Conservation (phyloP, 2,797 vertebrate genomes). For the Acipenser ruthenus region DNA sequence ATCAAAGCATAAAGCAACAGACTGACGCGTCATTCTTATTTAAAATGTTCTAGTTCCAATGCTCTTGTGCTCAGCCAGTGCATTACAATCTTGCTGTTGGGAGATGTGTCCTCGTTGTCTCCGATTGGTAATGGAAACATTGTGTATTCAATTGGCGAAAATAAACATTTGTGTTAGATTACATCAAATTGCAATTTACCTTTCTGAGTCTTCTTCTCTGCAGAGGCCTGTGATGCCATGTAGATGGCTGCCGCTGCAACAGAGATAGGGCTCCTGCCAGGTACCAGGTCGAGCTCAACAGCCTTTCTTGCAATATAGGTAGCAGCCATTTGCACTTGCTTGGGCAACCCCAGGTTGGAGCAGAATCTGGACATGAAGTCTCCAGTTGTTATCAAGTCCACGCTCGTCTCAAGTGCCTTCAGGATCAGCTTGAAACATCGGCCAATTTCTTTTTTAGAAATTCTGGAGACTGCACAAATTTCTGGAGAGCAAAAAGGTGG, state of each 20-base stretch:
- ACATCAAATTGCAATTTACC: constrained; percentile 50
- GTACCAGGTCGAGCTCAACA: constrained; percentile 90
- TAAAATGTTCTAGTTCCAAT: too few species aligned
- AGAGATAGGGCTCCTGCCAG: constrained; percentile 92
- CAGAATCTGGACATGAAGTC: constrained; percentile 97
- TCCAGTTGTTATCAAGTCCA: constrained; percentile 95
- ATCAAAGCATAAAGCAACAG: not conserved
- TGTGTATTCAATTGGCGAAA: too few species aligned
- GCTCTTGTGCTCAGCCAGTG: too few species aligned
- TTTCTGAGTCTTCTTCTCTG: constrained; percentile 96
- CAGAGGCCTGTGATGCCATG: constrained; percentile 97
- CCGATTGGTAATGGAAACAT: too few species aligned
- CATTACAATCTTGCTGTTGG: too few species aligned
- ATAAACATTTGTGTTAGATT: too few species aligned
- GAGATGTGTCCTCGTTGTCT: too few species aligned
- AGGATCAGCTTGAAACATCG: constrained; percentile 90
- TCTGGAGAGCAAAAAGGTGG: constrained; percentile 52
- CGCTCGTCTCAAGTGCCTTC: constrained; percentile 95
- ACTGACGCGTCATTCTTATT: too few species aligned
- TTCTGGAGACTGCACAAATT: constrained; percentile 95
- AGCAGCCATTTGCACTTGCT: constrained; percentile 96
- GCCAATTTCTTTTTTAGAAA: constrained; percentile 98
- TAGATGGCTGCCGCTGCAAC: constrained; percentile 97
- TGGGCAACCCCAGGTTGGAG: constrained; percentile 91
- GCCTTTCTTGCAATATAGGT: constrained; percentile 93